Evolutionary conservation across 2,888 invertebrate species (phyloP), one percentile per base, ranked within the genome.

Genomic region (Rhaphigaster nebulosa): DNA sequence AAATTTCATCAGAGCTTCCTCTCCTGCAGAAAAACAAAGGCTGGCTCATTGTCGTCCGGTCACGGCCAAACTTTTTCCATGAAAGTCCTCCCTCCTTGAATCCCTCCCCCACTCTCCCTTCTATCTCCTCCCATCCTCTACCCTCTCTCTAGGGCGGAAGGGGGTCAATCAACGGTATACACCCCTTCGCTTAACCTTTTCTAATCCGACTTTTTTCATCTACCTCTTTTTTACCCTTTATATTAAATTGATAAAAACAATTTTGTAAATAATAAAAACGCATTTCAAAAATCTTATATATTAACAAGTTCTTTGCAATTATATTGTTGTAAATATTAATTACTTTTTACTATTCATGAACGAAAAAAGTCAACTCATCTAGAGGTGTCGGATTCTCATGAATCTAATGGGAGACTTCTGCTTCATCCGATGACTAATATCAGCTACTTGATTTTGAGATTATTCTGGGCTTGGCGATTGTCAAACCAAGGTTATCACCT

Each of bases 1-100:
- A 92, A 92, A 92, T 92, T 92, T 92, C 92, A 92, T 92, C 92
- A 92, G 92, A 29, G 50, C 89, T 70, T 89, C 89, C 89, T 76
- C 76, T 34, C 45, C 91, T 90, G 89, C 91, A 90, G 92, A 92
- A 92, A 92, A 92, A 92, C 92, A 92, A 91, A 92, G 91, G 90
- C 54, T 54, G 52, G 50, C 88, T 56, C 88, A 88, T 60, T 56
- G 88, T 88, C 88, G 54, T 84, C 84, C 84, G 84, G 84, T 50
- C 84, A n/a, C 45, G 84, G 84, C 84, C 84, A 84, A 84, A 84
- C 84, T 84, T 84, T 65, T 60, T 89, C 89, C 89, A 60, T 89
- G 89, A 84, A 84, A 84, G 84, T 84, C 84, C 84, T 41, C 84
- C 41, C 45, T 50, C 26, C 41, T 76, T 52, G 34, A 23, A 29